Evolutionary conservation across 2,888 invertebrate species (phyloP), one percentile per base, ranked within the genome.

Genomic region (Tetragonisca angustula): DNA sequence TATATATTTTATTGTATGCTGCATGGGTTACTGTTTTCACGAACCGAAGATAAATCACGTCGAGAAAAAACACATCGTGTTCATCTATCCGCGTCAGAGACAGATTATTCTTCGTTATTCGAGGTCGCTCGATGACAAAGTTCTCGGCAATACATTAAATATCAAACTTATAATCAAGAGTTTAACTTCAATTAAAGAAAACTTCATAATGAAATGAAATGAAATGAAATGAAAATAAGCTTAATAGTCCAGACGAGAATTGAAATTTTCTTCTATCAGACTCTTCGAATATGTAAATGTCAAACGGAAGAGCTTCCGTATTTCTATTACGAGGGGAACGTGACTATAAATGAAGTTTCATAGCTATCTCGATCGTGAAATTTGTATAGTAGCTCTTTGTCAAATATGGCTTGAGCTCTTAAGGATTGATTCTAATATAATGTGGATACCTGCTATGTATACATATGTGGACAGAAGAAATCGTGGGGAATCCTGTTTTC

Each of bases 401-500:
- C 72, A 32, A 59, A 11, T 64, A 32, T 4, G 52, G 24, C 36
- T 6, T 19, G 65, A 71, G 68, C 64, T 79, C 32, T 68, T n/a
- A 24, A 15, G 32, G 32, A 56, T 65, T 72, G 69, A 36, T 19
- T 54, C 36, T 81, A 84, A 84, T 79, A 74, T 75, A 87, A 87
- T 84, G 69, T 56, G 65, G 64, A 32, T 56, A 64, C 43, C 67
- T 74, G 62, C 52, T 9, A 9, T 43, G 9, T 9, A 43, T 9
- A 71, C 50, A 62, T 61, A 64, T 17, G 69, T 21, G 24, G 61
- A 6, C 49, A 49, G 71, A 76, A 87, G 77, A 79, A 76, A 75
- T 64, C 78, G 32, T 67, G 69, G 74, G 82, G 83, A 88, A 89
- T 88, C 81, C 67, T 50, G 78, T 54, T 69, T 21, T 62, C 73